Evolutionary conservation across 2,113 vertebrate genomes (phyloP), one percentile per base, ranked within the genome.

Genomic region (Dicaeum eximium): DNA sequence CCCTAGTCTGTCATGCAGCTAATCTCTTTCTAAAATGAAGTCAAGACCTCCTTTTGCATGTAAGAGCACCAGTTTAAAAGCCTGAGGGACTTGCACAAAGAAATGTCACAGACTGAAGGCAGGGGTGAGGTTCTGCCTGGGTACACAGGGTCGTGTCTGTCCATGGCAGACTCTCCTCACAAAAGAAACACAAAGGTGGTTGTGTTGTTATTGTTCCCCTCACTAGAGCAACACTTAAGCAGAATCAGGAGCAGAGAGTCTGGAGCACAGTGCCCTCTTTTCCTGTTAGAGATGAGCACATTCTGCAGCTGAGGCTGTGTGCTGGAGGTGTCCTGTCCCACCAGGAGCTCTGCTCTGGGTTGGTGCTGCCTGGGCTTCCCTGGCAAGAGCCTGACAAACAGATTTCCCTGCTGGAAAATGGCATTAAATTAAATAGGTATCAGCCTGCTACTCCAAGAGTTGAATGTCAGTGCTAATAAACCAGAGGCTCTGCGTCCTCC

Each of bases 391-490:
- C 80, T 73, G 87, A 23, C 44, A 5, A 56, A 58, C 78, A 47
- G 22, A 61, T 92, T 74, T 91, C 91, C 44, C 13, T 88, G 1
- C 45, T 93, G 88, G 71, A 83, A 78, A 84, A 86, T 30, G 74
- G 35, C 67, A 25, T 92, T 82, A 72, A 60, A 88, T 86, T 73
- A 72, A 62, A 86, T 70, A 65, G 91, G 51, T 89, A 84, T 75
- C 96, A 92, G 85, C 82, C 85, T 88, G 79, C 60, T 71, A 10
- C 69, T 61, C 50, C 9, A 69, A 61, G 92, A 92, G 71, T 86
- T 88, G 95, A 95, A 85, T 95, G 97, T 97, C 96, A 96, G 78
- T 30, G 67, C 90, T 91, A 65, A 95, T 93, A 95, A 93, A 95
- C 13, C 81, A 71, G 81, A 90, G 65, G 83, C 92, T 60, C 67